These are phyloP conservation scores for Canis aureus DNA, from an alignment of 2,113 vertebrate genomes.

Conservation along the genomic window DNA sequence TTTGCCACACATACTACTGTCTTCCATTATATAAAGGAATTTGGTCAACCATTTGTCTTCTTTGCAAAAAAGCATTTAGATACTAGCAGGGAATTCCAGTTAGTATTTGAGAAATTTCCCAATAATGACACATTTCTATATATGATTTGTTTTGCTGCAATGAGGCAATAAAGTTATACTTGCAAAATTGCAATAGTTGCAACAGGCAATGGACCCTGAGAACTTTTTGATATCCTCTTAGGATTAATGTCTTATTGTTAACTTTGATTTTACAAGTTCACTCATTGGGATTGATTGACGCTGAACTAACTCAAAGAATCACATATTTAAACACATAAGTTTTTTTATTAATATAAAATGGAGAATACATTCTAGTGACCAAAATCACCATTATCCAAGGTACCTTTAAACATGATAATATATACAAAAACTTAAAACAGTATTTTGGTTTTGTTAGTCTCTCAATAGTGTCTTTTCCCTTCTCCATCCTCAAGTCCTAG, in stretches of 20 bases:
- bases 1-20: background rate
- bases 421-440: background rate
- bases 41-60: background rate
- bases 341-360: background rate
- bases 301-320: background rate
- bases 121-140: background rate
- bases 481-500: background rate
- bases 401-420: background rate
- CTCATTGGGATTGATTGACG: background rate
- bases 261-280: background rate
- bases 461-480: background rate
- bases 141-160: background rate
- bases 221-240: background rate
- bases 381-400: background rate
- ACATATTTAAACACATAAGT: background rate
- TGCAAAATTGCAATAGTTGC: background rate
- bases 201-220: background rate
- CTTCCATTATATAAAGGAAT: background rate
- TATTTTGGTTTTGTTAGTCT: background rate
- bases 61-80: background rate
- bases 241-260: background rate
- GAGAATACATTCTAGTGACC: background rate
- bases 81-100: background rate
- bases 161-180: background rate
- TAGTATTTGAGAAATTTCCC: background rate